Base-by-base conservation (phyloP, 1,140 invertebrate genomes). In the Laodelphax striatellus region DNA sequence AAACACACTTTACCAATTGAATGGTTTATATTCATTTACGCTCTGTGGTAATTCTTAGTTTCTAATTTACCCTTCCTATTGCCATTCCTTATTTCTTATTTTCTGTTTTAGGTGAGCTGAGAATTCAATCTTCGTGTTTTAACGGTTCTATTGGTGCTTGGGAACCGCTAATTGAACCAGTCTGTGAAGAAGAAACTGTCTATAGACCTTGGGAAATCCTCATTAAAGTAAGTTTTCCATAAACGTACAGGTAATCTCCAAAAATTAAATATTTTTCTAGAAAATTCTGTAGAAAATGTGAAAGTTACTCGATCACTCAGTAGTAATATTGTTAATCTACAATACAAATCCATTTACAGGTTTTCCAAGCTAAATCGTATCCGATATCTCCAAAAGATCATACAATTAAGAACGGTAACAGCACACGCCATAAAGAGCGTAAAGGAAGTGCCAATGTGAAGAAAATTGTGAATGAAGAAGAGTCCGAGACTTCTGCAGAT, bases 141-240 rank as follows among this genome's bases (percentile, higher is more conserved):
- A 90, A 91, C 70, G 81, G 86, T 60, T 79, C 81, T 57, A 69
- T 83, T 13, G 81, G 82, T 63, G 76, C 77, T 17, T 92, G 89
- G 89, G 88, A 92, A 68, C 88, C 89, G 0, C 67, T 92, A 0
- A 74, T 92, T 13, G 89, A 92, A 65, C 84, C 88, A 1, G 79
- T 83, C 9, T 79, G 83, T 31, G 76, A 82, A 16, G 77, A 81
- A 52, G 85, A 86, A 67, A 82, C 82, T 60, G 71, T 79, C 4
- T 87, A 87, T 66, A 75, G 80, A 65, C 83, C 86, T 0, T 90
- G 85, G 82, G 85, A 88, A 70, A 71, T 88, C 9, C 71, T 79
- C n/a, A 74, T 88, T 52, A 86, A 82, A 71, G 77, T 89, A 68
- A 64, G 60, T 61, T 58, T 38, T 16, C 17, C 0, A 62, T 38